phyloP scores from a whole-genome alignment of 1,140 invertebrate species.

The Cydia strobilella region DNA sequence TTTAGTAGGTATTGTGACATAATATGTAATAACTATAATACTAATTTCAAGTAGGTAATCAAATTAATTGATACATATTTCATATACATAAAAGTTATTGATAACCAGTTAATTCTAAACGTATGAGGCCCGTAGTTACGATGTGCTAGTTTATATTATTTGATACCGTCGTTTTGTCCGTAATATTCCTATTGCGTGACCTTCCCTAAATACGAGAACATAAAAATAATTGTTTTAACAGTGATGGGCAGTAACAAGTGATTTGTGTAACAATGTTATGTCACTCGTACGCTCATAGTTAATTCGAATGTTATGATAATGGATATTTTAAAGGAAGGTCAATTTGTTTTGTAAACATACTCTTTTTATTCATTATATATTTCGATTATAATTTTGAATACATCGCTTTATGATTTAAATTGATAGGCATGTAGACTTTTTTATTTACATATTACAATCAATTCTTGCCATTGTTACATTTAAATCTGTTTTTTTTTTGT shows the following conservation, averaged over 20 bases:
- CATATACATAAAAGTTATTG: neutral
- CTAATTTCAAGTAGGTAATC: too few relatives aligned
- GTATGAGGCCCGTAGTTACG: neutral
- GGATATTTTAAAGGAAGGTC: neutral
- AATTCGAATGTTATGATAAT: neutral
- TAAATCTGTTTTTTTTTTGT: too few relatives aligned
- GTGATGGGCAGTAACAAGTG: conserved; percentile 25
- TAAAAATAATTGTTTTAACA: conserved; percentile 25
- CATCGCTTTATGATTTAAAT: too few relatives aligned
- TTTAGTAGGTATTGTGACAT: too few relatives aligned
- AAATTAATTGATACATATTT: neutral
- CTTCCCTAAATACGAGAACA: conserved; percentile 9
- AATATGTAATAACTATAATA: too few relatives aligned
- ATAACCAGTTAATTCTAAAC: conserved; percentile 10
- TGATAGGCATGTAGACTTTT: too few relatives aligned
- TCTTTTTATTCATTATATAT: too few relatives aligned
- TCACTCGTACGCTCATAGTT: neutral
- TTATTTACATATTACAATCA: too few relatives aligned
- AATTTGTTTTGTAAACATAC: too few relatives aligned
- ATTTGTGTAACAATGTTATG: conserved; percentile 21
- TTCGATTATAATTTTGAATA: too few relatives aligned
- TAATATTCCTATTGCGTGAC: conserved; percentile 31
- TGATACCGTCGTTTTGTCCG: conserved; percentile 18
- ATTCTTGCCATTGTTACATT: too few relatives aligned
- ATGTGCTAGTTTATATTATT: conserved; percentile 9